These are phyloP conservation scores for Dichetophora obliterata DNA, from an alignment of 2,888 invertebrate genomes.

Conservation along the genomic window DNA sequence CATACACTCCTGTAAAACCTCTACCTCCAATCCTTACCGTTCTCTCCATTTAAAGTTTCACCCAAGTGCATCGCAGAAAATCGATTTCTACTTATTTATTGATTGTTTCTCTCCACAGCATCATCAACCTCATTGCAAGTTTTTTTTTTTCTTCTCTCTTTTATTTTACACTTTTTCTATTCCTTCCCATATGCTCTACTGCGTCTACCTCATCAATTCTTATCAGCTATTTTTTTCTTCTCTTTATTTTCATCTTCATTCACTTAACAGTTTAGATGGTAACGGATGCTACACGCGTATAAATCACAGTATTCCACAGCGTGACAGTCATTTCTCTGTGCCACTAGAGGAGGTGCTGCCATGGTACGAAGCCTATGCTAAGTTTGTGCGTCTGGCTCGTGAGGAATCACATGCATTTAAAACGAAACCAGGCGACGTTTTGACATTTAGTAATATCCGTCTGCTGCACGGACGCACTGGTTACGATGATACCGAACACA, in stretches of 20 bases:
- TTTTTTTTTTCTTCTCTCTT: neutral
- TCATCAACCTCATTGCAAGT: constrained; percentile 15
- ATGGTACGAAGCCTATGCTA: constrained; percentile 79
- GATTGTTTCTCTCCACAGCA: constrained; percentile 34
- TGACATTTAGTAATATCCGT: constrained; percentile 82
- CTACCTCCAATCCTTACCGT: neutral
- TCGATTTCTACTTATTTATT: constrained; percentile 54
- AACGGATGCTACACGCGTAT: constrained; percentile 74
- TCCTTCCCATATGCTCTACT: neutral
- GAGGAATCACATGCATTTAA: constrained; percentile 76
- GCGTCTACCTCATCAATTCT: constrained; percentile 30
- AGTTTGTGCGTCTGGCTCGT: constrained; percentile 75
- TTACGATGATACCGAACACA: constrained; percentile 74
- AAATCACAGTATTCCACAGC: constrained; percentile 81
- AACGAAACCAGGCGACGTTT: constrained; percentile 76
- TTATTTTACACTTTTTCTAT: neutral
- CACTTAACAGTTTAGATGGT: constrained; percentile 59
- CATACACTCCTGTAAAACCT: neutral
- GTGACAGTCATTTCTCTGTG: constrained; percentile 77
- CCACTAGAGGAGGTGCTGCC: constrained; percentile 74
- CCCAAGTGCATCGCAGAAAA: constrained; percentile 43
- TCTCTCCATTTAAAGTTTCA: constrained; percentile 35
- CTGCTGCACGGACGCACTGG: constrained; percentile 79
- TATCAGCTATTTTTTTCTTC: constrained; percentile 13
- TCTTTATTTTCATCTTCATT: neutral